A percentile compares a stretch with the other conserved stretches of the same genome.
Evolutionary conservation across 2,113 vertebrate genomes (phyloP).

Genomic region (Micronycteris hirsuta): DNA sequence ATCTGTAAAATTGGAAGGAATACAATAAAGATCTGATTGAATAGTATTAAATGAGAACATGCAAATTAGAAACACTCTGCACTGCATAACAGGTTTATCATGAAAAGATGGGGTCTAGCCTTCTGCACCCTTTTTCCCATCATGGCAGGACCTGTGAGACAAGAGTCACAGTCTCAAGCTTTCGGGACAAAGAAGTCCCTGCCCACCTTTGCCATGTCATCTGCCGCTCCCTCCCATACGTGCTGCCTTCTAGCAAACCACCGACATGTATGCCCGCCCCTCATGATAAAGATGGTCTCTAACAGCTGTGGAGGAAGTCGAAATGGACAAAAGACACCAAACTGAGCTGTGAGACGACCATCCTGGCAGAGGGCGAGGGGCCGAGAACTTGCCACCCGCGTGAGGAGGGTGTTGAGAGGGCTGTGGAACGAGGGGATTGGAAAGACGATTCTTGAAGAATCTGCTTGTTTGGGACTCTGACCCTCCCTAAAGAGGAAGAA

Average conservation of each 20-base stretch:
- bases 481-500: neutral
- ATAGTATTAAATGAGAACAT: neutral
- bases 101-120: neutral
- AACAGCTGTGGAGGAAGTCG: neutral
- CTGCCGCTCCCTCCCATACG: neutral
- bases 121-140: neutral
- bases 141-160: neutral
- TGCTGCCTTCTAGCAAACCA: neutral
- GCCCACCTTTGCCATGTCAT: neutral
- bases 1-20: neutral
- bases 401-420: rapidly evolving
- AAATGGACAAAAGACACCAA: neutral
- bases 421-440: too few relatives aligned
- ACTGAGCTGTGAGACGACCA: neutral
- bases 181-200: neutral
- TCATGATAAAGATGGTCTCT: neutral
- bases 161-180: neutral
- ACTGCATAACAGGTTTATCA: neutral
- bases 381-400: rapidly evolving
- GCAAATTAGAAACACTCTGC: neutral
- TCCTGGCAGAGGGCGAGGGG: neutral
- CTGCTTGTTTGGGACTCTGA: neutral
- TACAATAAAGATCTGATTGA: neutral
- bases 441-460: neutral
- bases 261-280: rapidly evolving